Evolutionary conservation across 2,888 invertebrate species (phyloP).

Genomic region (Agrenia bidenticulata): DNA sequence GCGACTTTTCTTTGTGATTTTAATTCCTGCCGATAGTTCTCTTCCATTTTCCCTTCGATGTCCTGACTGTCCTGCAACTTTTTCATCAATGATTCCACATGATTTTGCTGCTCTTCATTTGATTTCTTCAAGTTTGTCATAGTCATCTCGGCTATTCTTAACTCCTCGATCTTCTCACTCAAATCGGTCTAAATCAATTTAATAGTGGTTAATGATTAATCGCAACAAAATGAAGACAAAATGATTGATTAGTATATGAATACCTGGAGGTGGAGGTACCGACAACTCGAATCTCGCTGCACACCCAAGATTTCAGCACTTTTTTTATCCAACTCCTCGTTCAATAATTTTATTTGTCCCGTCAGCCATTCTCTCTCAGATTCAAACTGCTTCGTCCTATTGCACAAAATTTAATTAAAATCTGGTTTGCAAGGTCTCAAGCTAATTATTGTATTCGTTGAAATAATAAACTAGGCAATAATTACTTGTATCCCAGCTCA

Average conservation of each 20-base stretch:
- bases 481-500: slow-evolving; percentile 70
- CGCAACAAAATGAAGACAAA: too few species aligned
- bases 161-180: slow-evolving; percentile 53
- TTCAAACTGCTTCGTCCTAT: slow-evolving; percentile 75
- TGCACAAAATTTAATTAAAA: too few species aligned
- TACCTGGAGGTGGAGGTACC: slow-evolving; percentile 66
- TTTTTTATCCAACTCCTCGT: slow-evolving; percentile 74
- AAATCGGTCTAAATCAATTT: too few species aligned
- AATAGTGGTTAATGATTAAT: too few species aligned
- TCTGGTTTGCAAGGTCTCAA: too few species aligned
- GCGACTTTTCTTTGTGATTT: slow-evolving; percentile 81
- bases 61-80: slow-evolving; percentile 74
- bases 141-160: slow-evolving; percentile 70
- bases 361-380: slow-evolving; percentile 75
- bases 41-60: slow-evolving; percentile 67
- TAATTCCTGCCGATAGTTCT: slow-evolving; percentile 76
- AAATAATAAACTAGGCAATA: too few species aligned
- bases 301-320: slow-evolving; percentile 75
- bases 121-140: slow-evolving; percentile 69
- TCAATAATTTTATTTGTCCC: slow-evolving; percentile 75
- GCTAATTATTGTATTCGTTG: too few species aligned
- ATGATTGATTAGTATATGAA: too few species aligned
- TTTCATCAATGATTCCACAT: slow-evolving; percentile 69
- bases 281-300: slow-evolving; percentile 70
- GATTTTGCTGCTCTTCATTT: slow-evolving; percentile 67